A percentile compares a stretch with the other conserved stretches of the same genome.
Conservation (phyloP, 2,888 invertebrate species). For the Erebia ligea region DNA sequence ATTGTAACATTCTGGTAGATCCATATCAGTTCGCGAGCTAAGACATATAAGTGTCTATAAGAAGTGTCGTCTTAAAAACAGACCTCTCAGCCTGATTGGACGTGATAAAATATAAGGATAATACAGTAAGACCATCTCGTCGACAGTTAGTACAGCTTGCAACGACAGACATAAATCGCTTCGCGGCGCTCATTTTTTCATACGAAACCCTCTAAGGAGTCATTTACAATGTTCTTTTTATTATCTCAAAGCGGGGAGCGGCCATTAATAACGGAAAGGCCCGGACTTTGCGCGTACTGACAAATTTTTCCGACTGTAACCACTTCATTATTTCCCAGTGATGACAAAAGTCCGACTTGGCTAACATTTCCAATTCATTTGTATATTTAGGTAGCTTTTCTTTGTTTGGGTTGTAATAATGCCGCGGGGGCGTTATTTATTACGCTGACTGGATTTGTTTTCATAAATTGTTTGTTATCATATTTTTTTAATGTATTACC, state of each 20-base stretch:
- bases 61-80: conserved; percentile 17
- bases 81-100: conserved; percentile 34
- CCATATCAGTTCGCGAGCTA: background rate
- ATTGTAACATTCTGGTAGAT: background rate
- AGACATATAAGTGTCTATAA: background rate
- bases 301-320: conserved; percentile 54
- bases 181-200: conserved; percentile 47
- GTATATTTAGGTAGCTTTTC: background rate
- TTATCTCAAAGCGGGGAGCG: conserved; percentile 52
- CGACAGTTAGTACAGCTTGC: conserved; percentile 34
- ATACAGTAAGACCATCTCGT: conserved; percentile 19
- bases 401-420: background rate
- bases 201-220: conserved; percentile 51
- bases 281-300: conserved; percentile 54
- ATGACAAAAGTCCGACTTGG: conserved; percentile 53
- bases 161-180: conserved; percentile 53
- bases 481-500: background rate
- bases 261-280: conserved; percentile 60
- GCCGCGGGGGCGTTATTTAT: conserved; percentile 7
- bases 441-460: background rate
- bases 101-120: conserved; percentile 30
- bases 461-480: background rate
- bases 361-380: conserved; percentile 20
- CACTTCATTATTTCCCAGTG: conserved; percentile 64
- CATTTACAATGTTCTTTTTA: conserved; percentile 61